Evolutionary conservation across 2,888 invertebrate species (phyloP), one percentile per base, ranked within the genome.

Genomic region (Bursaphelenchus okinawaensis): DNA sequence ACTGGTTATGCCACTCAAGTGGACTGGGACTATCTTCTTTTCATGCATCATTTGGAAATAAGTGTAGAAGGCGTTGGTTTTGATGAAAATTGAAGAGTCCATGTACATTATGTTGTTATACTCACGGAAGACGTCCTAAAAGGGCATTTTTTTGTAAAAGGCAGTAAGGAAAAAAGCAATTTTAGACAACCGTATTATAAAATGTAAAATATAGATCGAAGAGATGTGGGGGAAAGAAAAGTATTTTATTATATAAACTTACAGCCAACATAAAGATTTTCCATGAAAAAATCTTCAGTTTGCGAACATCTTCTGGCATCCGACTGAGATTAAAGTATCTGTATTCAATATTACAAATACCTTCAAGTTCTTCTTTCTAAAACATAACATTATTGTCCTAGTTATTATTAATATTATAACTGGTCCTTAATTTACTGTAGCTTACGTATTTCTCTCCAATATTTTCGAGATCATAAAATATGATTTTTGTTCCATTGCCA

Each of bases 181-280:
- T n/a, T n/a, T n/a, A n/a, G n/a, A n/a, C n/a, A n/a, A n/a, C n/a
- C n/a, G n/a, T n/a, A n/a, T n/a, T n/a, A n/a, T n/a, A 31, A 68
- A n/a, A n/a, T 26, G n/a, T n/a, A n/a, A n/a, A n/a, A n/a, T n/a
- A n/a, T n/a, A n/a, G n/a, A n/a, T n/a, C n/a, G n/a, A n/a, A n/a
- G n/a, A n/a, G n/a, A n/a, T n/a, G n/a, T n/a, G n/a, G n/a, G n/a
- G n/a, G n/a, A n/a, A n/a, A n/a, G n/a, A n/a, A n/a, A n/a, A n/a
- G n/a, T n/a, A n/a, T n/a, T n/a, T n/a, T n/a, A 16, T n/a, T 24
- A 19, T 20, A 64, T n/a, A 62, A 22, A 63, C 50, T 8, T 64
- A 69, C 69, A 1, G 72, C 69, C 9, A 69, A 23, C 26, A 69
- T 69, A 20, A 66, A 27, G 23, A 69, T 28, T 55, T 69, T 69